Evolutionary conservation across 2,113 vertebrate species (phyloP).

Genomic region (Indri indri): DNA sequence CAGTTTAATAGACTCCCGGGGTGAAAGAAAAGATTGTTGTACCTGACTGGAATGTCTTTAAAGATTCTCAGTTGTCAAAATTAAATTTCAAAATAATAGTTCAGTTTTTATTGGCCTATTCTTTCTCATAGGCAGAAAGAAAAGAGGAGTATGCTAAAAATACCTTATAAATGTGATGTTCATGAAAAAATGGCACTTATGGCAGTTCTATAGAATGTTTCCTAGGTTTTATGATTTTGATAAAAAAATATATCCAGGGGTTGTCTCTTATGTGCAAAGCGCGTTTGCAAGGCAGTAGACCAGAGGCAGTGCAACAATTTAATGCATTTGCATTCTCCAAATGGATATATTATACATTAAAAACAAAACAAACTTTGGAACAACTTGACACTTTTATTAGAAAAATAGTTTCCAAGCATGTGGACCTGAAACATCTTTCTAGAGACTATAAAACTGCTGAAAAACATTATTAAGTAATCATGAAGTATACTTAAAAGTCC

Average conservation of each 20-base stretch:
- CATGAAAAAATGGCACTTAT: slow-evolving; percentile 17
- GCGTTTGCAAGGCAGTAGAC: slow-evolving; percentile 26
- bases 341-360: neutral
- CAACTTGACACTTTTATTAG: neutral
- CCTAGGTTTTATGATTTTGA: neutral
- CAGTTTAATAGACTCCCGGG: neutral
- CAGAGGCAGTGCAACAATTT: neutral
- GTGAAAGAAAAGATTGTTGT: neutral
- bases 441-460: neutral
- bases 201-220: neutral
- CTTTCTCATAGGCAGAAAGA: neutral
- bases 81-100: slow-evolving; percentile 37
- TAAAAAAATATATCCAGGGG: neutral
- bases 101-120: slow-evolving; percentile 12
- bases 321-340: rapidly evolving
- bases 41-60: slow-evolving; percentile 15
- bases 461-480: neutral
- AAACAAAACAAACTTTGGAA: neutral
- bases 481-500: neutral
- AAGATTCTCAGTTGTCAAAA: slow-evolving; percentile 17
- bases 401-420: neutral
- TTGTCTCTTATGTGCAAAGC: slow-evolving; percentile 12
- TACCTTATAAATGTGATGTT: neutral
- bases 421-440: neutral
- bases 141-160: slow-evolving; percentile 16